Base-by-base conservation (phyloP, 2,113 vertebrate species). In the Crotalus viridis region DNA sequence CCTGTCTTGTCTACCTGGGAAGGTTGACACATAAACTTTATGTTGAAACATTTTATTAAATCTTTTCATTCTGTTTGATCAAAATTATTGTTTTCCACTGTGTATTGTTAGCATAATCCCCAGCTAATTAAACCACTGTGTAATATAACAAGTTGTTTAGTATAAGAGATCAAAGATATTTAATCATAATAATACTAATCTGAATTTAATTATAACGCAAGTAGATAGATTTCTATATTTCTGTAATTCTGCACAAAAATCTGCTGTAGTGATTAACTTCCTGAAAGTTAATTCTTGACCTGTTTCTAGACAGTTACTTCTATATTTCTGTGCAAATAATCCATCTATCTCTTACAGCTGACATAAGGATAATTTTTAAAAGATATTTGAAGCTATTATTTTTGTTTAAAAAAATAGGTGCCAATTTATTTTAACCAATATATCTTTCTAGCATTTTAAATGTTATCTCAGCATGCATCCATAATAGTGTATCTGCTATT, bases 111-210 rank as follows among this genome's bases (percentile, higher is more conserved):
- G 92, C 3, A 91, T 95, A 95, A 96, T 94, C 91, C 10, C 3
- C 88, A 94, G 46, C 21, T 96, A 95, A 95, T 96, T 95, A 96
- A 93, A 95, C 93, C 9, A 52, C 33, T 93, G 46, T 89, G 57
- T 95, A 94, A 94, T 92, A 90, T 43, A 93, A 26, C 13, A 92
- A 5, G 1, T 90, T 57, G 48, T 97, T 93, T 94, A 89, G 87
- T 51, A 43, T 90, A 92, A 94, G 64, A 12, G 46, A 90, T 89
- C 26, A 85, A 93, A 94, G 93, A 81, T 26, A 3, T 94, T 56
- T 94, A 95, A 74, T n/a, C 91, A 39, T 89, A 22, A 28, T 92
- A 93, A 90, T 85, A 93, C 33, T 92, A 13, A 93, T 93, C 85
- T 89, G 87, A 92, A 91, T 46, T 54, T 93, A 28, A 91, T 91